Percentiles rank a stretch among this genome's conserved stretches.
These are phyloP conservation scores for Mirza zaza DNA, from an alignment of 2,113 vertebrate species.

Conservation along the genomic window DNA sequence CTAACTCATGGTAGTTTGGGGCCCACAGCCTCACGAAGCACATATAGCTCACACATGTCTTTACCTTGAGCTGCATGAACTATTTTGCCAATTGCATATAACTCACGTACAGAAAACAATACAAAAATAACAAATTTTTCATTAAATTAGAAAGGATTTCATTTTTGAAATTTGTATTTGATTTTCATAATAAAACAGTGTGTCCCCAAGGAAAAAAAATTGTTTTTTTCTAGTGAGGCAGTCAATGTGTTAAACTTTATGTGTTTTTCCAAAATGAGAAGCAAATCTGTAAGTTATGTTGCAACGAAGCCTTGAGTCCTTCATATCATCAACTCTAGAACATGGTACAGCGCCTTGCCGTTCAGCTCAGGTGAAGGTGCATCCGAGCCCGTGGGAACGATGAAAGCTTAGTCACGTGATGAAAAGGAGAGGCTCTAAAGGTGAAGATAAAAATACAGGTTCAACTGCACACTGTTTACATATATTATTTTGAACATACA, in stretches of 20 bases:
- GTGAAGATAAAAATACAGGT: neutral
- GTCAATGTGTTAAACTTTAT: neutral
- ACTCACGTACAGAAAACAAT: too few species aligned
- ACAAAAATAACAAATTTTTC: too few species aligned
- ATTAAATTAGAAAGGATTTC: too few species aligned
- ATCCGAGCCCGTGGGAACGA: neutral
- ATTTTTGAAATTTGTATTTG: too few species aligned
- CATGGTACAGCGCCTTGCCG: neutral
- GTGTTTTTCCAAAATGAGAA: conserved; percentile 43
- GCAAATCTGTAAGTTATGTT: conserved; percentile 29
- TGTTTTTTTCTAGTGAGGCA: too few species aligned
- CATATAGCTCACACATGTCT: too few species aligned
- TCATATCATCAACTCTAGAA: neutral
- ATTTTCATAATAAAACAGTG: too few species aligned
- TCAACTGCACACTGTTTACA: neutral
- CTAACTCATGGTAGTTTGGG: too few species aligned
- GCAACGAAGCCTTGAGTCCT: neutral
- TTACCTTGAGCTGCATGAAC: too few species aligned
- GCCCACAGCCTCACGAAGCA: too few species aligned
- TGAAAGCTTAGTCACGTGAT: neutral
- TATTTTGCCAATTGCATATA: too few species aligned
- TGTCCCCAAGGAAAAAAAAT: too few species aligned
- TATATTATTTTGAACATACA: neutral
- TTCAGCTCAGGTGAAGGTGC: neutral
- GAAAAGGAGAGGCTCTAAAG: neutral